Evolutionary conservation across 2,113 vertebrate genomes (phyloP), one percentile per base, ranked within the genome.

Genomic region (Pyxicephalus adspersus): DNA sequence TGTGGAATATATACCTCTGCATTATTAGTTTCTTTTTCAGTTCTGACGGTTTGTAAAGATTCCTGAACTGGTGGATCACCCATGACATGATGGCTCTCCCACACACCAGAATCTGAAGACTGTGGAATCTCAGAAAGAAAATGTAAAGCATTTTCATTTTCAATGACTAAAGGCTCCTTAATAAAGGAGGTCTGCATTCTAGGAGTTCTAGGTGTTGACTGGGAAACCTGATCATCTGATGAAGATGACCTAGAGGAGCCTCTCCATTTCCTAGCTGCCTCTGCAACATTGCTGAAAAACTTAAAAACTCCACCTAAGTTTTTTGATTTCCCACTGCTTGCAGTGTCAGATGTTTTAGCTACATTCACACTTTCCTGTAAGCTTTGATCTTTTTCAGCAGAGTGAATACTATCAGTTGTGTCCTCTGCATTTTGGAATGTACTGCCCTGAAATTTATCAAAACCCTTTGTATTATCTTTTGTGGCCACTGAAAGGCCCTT

Each of bases 231-330:
- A 23, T 95, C 94, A 20, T 90, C 93, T 23, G 90, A 91, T 54
- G 93, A 92, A 67, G 94, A 95, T 0, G 91, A 91, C 67, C 87
- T 92, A 0, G 95, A 92, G 17, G 94, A 94, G 45, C 92, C 93
- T 61, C 91, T 88, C 92, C 95, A 96, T 68, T 95, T 96, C 83
- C 91, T 89, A n/a, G 94, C 95, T 1, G 91, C 94, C 83, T 94
- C 92, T 0, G 95, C 94, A 85, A 98, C 63, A 0, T 87, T 95
- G 87, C 83, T 96, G 9, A 98, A 93, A 88, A 97, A 96, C 76
- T 90, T 93, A 77, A 95, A 90, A 0, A 96, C 86, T 0, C 94
- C 93, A 9, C 93, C 90, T 80, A 97, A 95, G 86, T 94, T 92
- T 31, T 85, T 76, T 20, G 89, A 86, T 87, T 95, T 97, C 60